A percentile compares a stretch with the other conserved stretches of the same genome.
Conservation (phyloP, 2,888 invertebrate genomes). For the Pollenia griseotomentosa region DNA sequence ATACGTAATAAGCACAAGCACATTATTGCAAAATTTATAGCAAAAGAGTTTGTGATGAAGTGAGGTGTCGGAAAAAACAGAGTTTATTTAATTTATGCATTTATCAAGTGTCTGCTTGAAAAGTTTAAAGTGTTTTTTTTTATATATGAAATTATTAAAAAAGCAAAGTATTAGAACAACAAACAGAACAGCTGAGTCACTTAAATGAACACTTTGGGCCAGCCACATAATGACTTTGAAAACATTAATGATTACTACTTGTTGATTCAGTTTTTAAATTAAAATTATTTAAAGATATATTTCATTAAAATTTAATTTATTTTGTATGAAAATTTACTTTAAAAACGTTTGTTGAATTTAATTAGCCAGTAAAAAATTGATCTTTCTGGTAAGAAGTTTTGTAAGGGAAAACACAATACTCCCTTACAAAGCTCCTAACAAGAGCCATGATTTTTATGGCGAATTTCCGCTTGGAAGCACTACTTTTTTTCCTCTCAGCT, state of each 20-base stretch:
- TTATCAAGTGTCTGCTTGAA: conserved; percentile 64
- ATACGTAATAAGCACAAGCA: not conserved
- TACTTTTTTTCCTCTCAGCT: too few species aligned
- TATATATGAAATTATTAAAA: conserved; percentile 25
- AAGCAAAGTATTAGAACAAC: conserved; percentile 8
- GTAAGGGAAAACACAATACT: too few species aligned
- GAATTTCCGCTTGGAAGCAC: too few species aligned
- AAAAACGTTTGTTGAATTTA: too few species aligned
- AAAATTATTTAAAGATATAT: too few species aligned
- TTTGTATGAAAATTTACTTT: too few species aligned
- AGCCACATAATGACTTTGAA: conserved; percentile 6
- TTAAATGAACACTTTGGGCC: not conserved
- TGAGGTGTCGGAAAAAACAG: not conserved
- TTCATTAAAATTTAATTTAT: too few species aligned
- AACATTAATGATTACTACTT: conserved; percentile 18
- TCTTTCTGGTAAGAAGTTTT: too few species aligned
- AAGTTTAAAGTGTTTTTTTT: conserved; percentile 49
- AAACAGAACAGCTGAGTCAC: not conserved
- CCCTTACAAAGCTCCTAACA: too few species aligned
- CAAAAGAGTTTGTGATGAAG: not conserved
- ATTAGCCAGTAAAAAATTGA: too few species aligned
- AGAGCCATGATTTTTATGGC: too few species aligned
- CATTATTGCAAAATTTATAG: not conserved
- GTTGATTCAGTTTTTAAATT: not conserved
- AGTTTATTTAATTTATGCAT: conserved; percentile 59